These are phyloP conservation scores for Drosophila quinaria DNA, from an alignment of 2,888 invertebrate genomes.

Conservation along the genomic window DNA sequence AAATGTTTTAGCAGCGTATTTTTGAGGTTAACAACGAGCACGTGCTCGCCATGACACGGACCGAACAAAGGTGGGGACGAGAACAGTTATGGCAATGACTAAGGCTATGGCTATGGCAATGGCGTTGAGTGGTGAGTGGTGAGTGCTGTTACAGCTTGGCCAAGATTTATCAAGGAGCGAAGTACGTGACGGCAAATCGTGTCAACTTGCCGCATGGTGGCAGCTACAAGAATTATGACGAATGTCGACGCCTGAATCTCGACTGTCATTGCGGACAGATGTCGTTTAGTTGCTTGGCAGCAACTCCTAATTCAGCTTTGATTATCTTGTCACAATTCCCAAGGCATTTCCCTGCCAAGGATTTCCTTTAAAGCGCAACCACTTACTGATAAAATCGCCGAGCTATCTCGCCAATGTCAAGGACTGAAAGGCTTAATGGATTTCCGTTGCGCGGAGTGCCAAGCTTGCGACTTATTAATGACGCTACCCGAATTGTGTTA, in stretches of 20 bases:
- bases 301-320: slow-evolving; percentile 36
- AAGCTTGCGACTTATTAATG: slow-evolving; percentile 35
- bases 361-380: slow-evolving; percentile 13
- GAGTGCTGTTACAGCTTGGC: slow-evolving; percentile 54
- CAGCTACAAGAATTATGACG: slow-evolving; percentile 65
- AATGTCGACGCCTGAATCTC: slow-evolving; percentile 71
- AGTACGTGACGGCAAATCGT: slow-evolving; percentile 75
- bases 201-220: slow-evolving; percentile 57
- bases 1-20: slow-evolving; percentile 75
- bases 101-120: slow-evolving; percentile 17
- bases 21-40: slow-evolving; percentile 76
- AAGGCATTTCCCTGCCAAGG: slow-evolving; percentile 23
- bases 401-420: slow-evolving; percentile 9
- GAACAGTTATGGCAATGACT: slow-evolving; percentile 21
- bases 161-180: slow-evolving; percentile 74
- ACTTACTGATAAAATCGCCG: slow-evolving; percentile 8
- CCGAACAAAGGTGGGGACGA: slow-evolving; percentile 61
- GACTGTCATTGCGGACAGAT: slow-evolving; percentile 50
- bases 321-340: slow-evolving; percentile 38
- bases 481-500: slow-evolving; percentile 40
- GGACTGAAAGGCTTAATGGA: slow-evolving; percentile 34
- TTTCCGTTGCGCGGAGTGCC: slow-evolving; percentile 13
- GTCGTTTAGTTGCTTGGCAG: slow-evolving; percentile 31
- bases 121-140: too few relatives aligned
- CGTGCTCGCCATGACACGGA: slow-evolving; percentile 52